phyloP scores from a whole-genome alignment of 2,113 vertebrate genomes.

The Percina caprodes region DNA sequence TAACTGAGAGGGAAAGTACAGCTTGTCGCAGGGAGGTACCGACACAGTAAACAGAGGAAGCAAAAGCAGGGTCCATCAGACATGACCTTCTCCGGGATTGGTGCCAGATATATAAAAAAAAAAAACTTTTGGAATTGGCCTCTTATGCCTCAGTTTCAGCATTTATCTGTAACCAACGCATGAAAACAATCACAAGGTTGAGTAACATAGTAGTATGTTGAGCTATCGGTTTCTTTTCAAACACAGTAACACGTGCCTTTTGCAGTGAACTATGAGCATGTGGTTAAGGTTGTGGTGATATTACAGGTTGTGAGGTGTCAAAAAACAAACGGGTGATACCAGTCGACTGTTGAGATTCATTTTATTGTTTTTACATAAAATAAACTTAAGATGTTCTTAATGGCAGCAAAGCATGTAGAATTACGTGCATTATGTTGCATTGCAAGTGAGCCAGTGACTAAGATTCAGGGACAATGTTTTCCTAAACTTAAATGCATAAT shows the following conservation, averaged over 20 bases:
- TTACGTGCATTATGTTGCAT: neutral
- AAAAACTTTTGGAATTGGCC: slow-evolving; percentile 5
- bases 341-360: neutral
- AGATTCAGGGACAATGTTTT: neutral
- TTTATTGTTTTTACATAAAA: neutral
- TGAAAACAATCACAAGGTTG: slow-evolving; percentile 8
- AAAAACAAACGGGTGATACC: neutral
- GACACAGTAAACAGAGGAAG: slow-evolving; percentile 43
- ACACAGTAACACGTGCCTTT: neutral
- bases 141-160: slow-evolving; percentile 16
- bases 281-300: neutral
- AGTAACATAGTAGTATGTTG: slow-evolving; percentile 12
- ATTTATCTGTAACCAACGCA: neutral
- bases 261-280: neutral
- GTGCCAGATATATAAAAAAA: slow-evolving; percentile 1
- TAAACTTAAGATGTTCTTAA: too few species aligned
- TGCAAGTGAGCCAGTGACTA: neutral
- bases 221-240: neutral
- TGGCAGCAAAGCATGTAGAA: neutral
- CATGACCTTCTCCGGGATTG: slow-evolving; percentile 7
- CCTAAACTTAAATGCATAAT: too few species aligned
- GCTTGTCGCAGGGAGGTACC: slow-evolving; percentile 27
- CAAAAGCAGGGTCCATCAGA: neutral
- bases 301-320: neutral
- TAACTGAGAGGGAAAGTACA: slow-evolving; percentile 45